Evolutionary conservation across 2,888 invertebrate genomes (phyloP).

Genomic region (Xylocampa areola): DNA sequence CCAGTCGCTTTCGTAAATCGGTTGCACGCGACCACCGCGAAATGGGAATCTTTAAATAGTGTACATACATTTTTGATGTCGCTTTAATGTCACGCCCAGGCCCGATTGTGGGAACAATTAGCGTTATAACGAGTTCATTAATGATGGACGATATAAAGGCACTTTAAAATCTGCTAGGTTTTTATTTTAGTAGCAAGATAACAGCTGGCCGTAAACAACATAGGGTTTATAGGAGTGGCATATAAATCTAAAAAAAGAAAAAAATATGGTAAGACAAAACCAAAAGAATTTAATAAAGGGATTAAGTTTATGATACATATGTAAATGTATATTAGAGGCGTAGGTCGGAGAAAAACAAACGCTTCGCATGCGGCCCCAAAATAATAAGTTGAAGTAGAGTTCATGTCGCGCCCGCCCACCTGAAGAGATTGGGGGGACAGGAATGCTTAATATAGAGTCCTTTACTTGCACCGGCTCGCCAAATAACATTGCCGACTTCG

Average conservation of each 20-base stretch:
- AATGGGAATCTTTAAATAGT: conserved; percentile 88
- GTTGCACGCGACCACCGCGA: conserved; percentile 83
- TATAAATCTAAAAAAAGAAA: conserved; percentile 57
- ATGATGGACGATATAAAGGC: conserved; percentile 63
- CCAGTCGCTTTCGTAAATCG: conserved; percentile 87
- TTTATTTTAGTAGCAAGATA: conserved; percentile 63
- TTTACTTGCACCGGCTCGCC: conserved; percentile 85
- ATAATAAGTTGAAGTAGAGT: conserved; percentile 87
- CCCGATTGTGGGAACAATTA: conserved; percentile 85
- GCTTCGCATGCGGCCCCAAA: conserved; percentile 80
- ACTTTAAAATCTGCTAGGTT: conserved; percentile 57
- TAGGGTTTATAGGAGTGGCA: conserved; percentile 41
- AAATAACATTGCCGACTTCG: conserved; percentile 84
- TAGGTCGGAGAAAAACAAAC: conserved; percentile 83
- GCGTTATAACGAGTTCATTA: conserved; percentile 85
- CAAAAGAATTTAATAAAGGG: conserved; percentile 82
- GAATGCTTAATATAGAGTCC: conserved; percentile 89
- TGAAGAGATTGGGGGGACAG: conserved; percentile 85
- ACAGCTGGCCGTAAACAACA: conserved; percentile 49
- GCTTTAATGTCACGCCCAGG: conserved; percentile 82
- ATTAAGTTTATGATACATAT: conserved; percentile 78
- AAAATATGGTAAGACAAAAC: conserved; percentile 62
- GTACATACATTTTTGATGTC: conserved; percentile 86
- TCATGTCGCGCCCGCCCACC: conserved; percentile 82
- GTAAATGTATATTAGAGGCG: conserved; percentile 75